A percentile compares a stretch with the other conserved stretches of the same genome.
These are phyloP conservation scores for Pterostichus madidus DNA, from an alignment of 2,888 invertebrate species.

Conservation along the genomic window DNA sequence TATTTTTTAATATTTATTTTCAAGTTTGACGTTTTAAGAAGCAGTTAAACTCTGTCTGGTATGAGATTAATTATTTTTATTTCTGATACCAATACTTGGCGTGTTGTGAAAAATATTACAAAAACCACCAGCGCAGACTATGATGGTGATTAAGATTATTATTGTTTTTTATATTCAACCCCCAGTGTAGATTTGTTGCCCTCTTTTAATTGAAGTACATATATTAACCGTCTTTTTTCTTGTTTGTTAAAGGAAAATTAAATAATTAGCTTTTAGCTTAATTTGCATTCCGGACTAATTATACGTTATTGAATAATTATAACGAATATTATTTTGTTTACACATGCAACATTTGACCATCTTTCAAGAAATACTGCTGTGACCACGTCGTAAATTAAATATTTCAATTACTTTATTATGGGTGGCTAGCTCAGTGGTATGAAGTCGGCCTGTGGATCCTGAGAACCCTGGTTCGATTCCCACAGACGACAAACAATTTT, in stretches of 20 bases:
- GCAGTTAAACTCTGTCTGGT: slow-evolving; percentile 62
- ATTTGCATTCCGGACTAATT: slow-evolving; percentile 43
- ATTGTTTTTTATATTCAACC: slow-evolving; percentile 28
- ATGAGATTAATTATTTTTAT: slow-evolving; percentile 64
- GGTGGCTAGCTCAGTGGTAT: too few species aligned
- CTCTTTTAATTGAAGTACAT: slow-evolving; percentile 29
- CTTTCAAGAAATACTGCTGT: not conserved
- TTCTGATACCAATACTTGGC: slow-evolving; percentile 53
- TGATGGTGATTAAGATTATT: slow-evolving; percentile 41
- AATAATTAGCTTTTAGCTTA: slow-evolving; percentile 32
- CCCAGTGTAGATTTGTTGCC: not conserved
- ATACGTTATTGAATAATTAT: slow-evolving; percentile 49
- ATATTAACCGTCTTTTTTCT: not conserved
- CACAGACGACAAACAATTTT: too few species aligned
- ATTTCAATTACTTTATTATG: slow-evolving; percentile 1
- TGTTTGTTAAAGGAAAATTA: slow-evolving; percentile 7
- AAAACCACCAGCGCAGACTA: slow-evolving; percentile 12
- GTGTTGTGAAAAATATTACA: slow-evolving; percentile 49
- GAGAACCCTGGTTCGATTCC: too few species aligned
- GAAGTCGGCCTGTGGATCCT: too few species aligned
- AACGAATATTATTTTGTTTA: slow-evolving; percentile 5
- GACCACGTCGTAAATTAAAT: not conserved
- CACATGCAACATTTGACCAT: slow-evolving; percentile 11
- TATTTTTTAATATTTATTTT: slow-evolving; percentile 65
- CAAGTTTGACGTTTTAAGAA: slow-evolving; percentile 63